A percentile compares a stretch with the other conserved stretches of the same genome.
phyloP scores from a whole-genome alignment of 2,888 invertebrate genomes.

The Tinea semifulvella region DNA sequence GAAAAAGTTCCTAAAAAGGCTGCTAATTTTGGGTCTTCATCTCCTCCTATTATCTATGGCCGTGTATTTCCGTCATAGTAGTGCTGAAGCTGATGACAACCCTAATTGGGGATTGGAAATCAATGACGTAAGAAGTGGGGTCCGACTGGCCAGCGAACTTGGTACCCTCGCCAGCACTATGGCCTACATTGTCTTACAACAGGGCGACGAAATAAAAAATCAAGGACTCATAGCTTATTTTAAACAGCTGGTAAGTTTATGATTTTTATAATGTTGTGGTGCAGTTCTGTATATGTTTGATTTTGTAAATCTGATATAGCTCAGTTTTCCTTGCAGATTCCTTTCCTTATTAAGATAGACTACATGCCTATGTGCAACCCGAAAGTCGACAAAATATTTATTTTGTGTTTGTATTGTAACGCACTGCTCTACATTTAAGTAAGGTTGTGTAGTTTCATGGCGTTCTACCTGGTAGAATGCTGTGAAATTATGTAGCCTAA shows the following conservation, averaged over 20 bases:
- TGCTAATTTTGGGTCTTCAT: slow-evolving; percentile 88
- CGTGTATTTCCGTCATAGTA: slow-evolving; percentile 84
- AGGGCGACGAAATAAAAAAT: slow-evolving; percentile 93
- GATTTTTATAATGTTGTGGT: no score
- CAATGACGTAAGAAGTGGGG: slow-evolving; percentile 44
- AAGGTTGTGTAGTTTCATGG: no score
- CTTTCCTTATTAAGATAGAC: no score
- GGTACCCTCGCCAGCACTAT: slow-evolving; percentile 87
- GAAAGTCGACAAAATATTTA: no score
- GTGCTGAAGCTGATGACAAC: slow-evolving; percentile 40
- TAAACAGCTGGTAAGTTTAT: slow-evolving; percentile 81
- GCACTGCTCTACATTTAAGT: no score
- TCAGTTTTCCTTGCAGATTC: no score
- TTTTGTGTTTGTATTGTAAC: no score
- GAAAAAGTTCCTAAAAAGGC: slow-evolving; percentile 92
- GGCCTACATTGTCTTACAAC: slow-evolving; percentile 89
- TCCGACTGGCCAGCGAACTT: slow-evolving; percentile 82
- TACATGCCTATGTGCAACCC: no score
- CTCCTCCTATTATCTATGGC: slow-evolving; percentile 88
- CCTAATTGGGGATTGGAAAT: slow-evolving; percentile 47
- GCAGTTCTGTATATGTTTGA: no score
- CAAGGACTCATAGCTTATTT: slow-evolving; percentile 91
- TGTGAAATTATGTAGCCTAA: no score
- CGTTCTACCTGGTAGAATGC: no score
- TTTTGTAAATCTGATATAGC: no score